These are phyloP conservation scores for Accipiter virgatus DNA, from an alignment of 2,113 vertebrate species.

Conservation along the genomic window DNA sequence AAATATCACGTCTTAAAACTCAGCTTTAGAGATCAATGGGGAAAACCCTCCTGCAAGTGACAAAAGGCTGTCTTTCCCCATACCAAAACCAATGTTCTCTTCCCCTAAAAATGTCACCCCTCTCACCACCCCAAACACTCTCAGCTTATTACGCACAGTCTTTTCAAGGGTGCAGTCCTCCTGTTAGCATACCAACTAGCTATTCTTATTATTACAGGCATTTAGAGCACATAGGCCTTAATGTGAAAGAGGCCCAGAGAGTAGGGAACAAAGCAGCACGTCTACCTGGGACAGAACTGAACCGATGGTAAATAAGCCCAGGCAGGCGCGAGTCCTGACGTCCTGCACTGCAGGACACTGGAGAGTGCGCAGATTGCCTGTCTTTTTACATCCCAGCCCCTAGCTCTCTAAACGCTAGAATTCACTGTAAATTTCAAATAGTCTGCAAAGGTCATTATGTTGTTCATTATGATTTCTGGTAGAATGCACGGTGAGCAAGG, in stretches of 20 bases:
- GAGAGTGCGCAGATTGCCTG: accelerated
- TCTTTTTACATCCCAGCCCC: not conserved
- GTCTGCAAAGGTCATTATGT: not conserved
- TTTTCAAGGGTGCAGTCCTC: not conserved
- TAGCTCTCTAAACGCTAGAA: not conserved
- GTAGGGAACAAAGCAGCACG: not conserved
- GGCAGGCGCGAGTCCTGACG: not conserved
- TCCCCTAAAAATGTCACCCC: not conserved
- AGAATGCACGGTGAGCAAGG: not conserved
- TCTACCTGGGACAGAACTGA: not conserved
- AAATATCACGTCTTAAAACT: not conserved
- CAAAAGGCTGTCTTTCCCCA: not conserved
- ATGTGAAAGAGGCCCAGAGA: not conserved
- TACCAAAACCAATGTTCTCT: not conserved
- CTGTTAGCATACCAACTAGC: not conserved
- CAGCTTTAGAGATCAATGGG: not conserved
- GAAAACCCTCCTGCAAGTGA: not conserved
- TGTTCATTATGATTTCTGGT: not conserved
- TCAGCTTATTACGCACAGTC: not conserved
- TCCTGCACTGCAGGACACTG: not conserved
- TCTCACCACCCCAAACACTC: not conserved
- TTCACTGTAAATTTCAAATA: not conserved
- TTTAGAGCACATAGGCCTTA: not conserved
- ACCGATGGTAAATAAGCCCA: not conserved
- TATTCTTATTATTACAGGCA: not conserved